Percentiles rank a stretch among this genome's conserved stretches.
These are phyloP conservation scores for Sericinus montela DNA, from an alignment of 2,888 invertebrate species.

Conservation along the genomic window DNA sequence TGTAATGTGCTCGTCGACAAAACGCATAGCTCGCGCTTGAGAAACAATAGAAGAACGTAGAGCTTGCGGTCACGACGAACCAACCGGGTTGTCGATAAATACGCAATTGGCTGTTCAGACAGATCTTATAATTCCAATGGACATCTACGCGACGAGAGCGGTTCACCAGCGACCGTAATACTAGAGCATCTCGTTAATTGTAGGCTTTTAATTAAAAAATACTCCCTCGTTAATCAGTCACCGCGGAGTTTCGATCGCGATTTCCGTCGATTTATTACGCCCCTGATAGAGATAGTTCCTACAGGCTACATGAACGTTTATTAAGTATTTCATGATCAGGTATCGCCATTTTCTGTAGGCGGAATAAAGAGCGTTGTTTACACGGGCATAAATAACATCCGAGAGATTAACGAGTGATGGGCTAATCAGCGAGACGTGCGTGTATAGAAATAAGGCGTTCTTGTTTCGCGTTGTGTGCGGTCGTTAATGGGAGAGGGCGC, in stretches of 20 bases:
- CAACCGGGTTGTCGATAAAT: slow-evolving; percentile 48
- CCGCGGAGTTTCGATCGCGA: slow-evolving; percentile 45
- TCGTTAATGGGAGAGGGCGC: background rate
- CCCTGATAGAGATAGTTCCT: slow-evolving; percentile 38
- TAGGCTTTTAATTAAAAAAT: slow-evolving; percentile 63
- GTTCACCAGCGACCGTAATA: slow-evolving; percentile 6
- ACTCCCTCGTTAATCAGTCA: slow-evolving; percentile 56
- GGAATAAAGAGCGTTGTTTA: background rate
- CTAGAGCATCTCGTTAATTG: too few species aligned
- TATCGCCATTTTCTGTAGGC: background rate
- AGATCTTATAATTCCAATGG: slow-evolving; percentile 47
- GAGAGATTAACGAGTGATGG: background rate
- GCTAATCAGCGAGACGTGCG: background rate
- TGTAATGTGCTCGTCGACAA: too few species aligned
- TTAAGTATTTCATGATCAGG: slow-evolving; percentile 1
- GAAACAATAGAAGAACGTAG: slow-evolving; percentile 25
- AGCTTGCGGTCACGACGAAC: slow-evolving; percentile 56
- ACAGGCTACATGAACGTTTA: slow-evolving; percentile 1
- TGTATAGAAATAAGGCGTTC: background rate
- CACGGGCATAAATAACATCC: background rate
- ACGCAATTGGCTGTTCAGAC: slow-evolving; percentile 51
- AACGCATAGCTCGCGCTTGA: too few species aligned
- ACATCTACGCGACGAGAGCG: background rate
- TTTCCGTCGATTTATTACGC: slow-evolving; percentile 56
- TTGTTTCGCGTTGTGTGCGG: background rate